These are phyloP conservation scores for human (Homo sapiens) DNA, from an alignment of 2,113 vertebrate genomes.

Conservation along the genomic window GRCh38 chr15:95287501-95288000, in stretches of 20 bases:
- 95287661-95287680: neutral
- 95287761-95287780: conserved; percentile 85
- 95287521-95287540: conserved; percentile 99
- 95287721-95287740: conserved; percentile 81
- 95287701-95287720: conserved; percentile 79
- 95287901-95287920: conserved; percentile 67
- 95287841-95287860: conserved; percentile 92
- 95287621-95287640: conserved; percentile 93
- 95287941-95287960: neutral
- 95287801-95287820: conserved; percentile 84
- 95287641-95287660: conserved; percentile 74
- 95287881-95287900: conserved; percentile 88
- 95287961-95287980: conserved; percentile 20
- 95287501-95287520: conserved; percentile 99
- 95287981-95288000: conserved; percentile 49
- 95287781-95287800: conserved; percentile 85
- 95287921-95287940: conserved; percentile 10
- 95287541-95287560: conserved; percentile 93
- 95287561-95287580: conserved; percentile 90
- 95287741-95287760: conserved; percentile 90
- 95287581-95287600: conserved; percentile 92
- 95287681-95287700: conserved; percentile 69
- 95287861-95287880: conserved; percentile 87
- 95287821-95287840: conserved; percentile 89
- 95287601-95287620: conserved; percentile 91